Base-by-base conservation (phyloP, 2,113 vertebrate genomes). In the Melanerpes formicivorus region DNA sequence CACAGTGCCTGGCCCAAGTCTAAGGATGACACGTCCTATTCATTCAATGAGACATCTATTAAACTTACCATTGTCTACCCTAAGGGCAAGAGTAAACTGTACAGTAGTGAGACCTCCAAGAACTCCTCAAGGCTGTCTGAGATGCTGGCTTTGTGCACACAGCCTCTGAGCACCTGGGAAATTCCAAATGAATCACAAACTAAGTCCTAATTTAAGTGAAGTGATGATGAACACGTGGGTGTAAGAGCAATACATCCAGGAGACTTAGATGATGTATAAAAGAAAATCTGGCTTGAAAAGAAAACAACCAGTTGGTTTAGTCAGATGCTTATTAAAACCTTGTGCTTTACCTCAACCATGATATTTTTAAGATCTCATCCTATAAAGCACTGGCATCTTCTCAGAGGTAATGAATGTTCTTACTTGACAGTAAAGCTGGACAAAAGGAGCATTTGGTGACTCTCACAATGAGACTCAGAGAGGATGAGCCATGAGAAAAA, bases 401-500 rank as follows among this genome's bases (percentile, higher is more conserved):
- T 94, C 73, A 69, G 74, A 90, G 64, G 84, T 66, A 87, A 85
- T 70, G 84, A 86, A 83, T 82, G 84, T 16, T 92, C 78, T 6
- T 27, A 85, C 44, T 73, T 80, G 84, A 71, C 75, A 92, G 75
- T 6, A 29, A 50, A 69, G 62, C 87, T 83, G 94, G 94, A 87
- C 84, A 88, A 87, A 87, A 80, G 74, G 29, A 93, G 55, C 70
- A 9, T 73, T 79, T 2, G 1, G 73, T 32, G 82, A 37, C 89
- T 80, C 62, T 91, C 64, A 84, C 78, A 91, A 65, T 72, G 44
- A 93, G 88, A 75, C 76, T 84, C 75, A 4, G 64, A 87, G 73
- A 65, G 44, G 66, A 77, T 40, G 65, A 85, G 62, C 37, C 25
- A 64, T 91, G 70, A 90, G 91, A 93, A 85, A 93, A 91, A 89